Evolutionary conservation across 2,888 invertebrate genomes (phyloP), one percentile per base, ranked within the genome.

Genomic region (Tubulanus polymorphus): DNA sequence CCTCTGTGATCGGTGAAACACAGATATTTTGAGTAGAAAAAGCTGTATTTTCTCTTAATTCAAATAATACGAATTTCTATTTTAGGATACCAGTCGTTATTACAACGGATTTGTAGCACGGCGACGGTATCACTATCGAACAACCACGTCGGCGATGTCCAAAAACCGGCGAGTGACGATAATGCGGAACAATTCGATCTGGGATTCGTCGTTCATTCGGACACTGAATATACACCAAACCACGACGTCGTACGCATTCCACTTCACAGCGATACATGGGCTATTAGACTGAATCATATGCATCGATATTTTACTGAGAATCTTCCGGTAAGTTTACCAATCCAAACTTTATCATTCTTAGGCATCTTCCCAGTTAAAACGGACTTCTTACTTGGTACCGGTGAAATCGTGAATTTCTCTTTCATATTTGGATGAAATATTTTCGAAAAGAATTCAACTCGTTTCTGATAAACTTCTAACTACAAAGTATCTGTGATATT

Each of bases 61-160:
- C n/a, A n/a, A n/a, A n/a, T n/a, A n/a, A n/a, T n/a, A n/a, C n/a
- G 12, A 12, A 37, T 58, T 23, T 32, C 32, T 51, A 46, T 63
- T 29, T 1, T 62, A 74, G 76, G 76, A 48, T 77, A 77, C 62
- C 75, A 75, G 64, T 68, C 66, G 15, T 71, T 76, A 23, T 60
- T 77, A 20, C 71, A 75, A 57, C 65, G 76, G 26, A 62, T 75
- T 54, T 64, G 67, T 53, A 68, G 65, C 51, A 73, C 70, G 2
- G 61, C 67, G 25, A 72, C 70, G 2, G 58, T 69, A 23, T 29
- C 23, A 18, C 62, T 66, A 12, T 63, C 66, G 18, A n/a, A n/a
- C n/a, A n/a, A n/a, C n/a, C n/a, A n/a, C n/a, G n/a, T n/a, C n/a
- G 60, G 63, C 48, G 65, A 66, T 55, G 54, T 26, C 8, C 29